These are phyloP conservation scores for Esox niger DNA, from an alignment of 2,113 vertebrate genomes.

Conservation along the genomic window DNA sequence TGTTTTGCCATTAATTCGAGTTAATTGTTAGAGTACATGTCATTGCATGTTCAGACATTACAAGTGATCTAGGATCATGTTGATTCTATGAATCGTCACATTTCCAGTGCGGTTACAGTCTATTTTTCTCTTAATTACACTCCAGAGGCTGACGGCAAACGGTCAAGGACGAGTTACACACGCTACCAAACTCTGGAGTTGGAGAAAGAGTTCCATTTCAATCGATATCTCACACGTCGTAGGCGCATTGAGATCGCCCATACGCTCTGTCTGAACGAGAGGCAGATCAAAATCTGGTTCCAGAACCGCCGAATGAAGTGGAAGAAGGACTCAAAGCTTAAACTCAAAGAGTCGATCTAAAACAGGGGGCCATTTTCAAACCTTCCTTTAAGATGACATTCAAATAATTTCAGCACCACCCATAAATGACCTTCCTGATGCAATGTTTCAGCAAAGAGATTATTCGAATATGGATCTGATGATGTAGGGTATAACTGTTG, in stretches of 20 bases:
- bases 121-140: conserved; percentile 22
- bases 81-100: background rate
- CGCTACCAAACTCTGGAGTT: conserved; percentile 85
- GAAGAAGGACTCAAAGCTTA: conserved; percentile 86
- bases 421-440: conserved; percentile 13
- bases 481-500: conserved; percentile 4
- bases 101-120: background rate
- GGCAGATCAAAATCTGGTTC: conserved; percentile 88
- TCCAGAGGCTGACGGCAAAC: conserved; percentile 82
- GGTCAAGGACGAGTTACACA: conserved; percentile 83
- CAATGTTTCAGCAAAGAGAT: conserved; percentile 14
- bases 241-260: conserved; percentile 84
- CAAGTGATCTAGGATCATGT: background rate
- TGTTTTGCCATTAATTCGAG: background rate
- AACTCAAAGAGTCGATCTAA: conserved; percentile 79
- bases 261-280: conserved; percentile 84
- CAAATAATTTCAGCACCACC: conserved; percentile 4
- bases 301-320: conserved; percentile 87
- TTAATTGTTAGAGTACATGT: background rate
- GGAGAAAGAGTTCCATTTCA: conserved; percentile 87
- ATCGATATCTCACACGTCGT: conserved; percentile 82
- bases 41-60: conserved; percentile 3
- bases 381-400: conserved; percentile 15
- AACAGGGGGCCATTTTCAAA: conserved; percentile 23
- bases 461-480: background rate